These are phyloP conservation scores for Collichthys lucidus DNA, from an alignment of 2,113 vertebrate species.

Conservation along the genomic window DNA sequence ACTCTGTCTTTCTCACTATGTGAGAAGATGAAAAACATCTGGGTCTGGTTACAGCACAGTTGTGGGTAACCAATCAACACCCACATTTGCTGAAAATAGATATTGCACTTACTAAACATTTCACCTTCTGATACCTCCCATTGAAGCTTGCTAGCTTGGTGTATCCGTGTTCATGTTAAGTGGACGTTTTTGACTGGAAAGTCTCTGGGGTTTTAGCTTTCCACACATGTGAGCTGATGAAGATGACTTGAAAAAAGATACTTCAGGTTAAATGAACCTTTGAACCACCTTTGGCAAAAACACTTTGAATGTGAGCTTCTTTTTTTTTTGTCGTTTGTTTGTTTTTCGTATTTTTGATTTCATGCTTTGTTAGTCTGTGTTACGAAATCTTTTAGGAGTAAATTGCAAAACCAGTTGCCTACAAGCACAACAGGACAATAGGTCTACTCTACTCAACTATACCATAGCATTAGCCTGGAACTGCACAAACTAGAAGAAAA, in stretches of 20 bases:
- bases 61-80: conserved; percentile 33
- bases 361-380: conserved; percentile 39
- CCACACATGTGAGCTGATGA: conserved; percentile 32
- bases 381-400: conserved; percentile 19
- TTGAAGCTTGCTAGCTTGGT: conserved; percentile 52
- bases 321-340: neutral
- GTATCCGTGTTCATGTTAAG: conserved; percentile 30
- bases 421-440: conserved; percentile 53
- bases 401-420: conserved; percentile 50
- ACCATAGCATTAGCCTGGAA: conserved; percentile 12
- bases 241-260: conserved; percentile 58
- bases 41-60: conserved; percentile 49
- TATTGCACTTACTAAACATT: conserved; percentile 57
- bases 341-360: conserved; percentile 36
- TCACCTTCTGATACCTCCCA: conserved; percentile 57
- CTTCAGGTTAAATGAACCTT: conserved; percentile 42
- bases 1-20: conserved; percentile 44
- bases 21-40: conserved; percentile 49
- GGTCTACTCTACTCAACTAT: conserved; percentile 18
- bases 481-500: conserved; percentile 29
- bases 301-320: conserved; percentile 63
- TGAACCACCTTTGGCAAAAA: conserved; percentile 44
- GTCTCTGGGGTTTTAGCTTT: conserved; percentile 7
- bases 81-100: conserved; percentile 56
- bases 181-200: conserved; percentile 16